Evolutionary conservation across 2,113 vertebrate genomes (phyloP).

Genomic region (Sphaerodactylus townsendi): DNA sequence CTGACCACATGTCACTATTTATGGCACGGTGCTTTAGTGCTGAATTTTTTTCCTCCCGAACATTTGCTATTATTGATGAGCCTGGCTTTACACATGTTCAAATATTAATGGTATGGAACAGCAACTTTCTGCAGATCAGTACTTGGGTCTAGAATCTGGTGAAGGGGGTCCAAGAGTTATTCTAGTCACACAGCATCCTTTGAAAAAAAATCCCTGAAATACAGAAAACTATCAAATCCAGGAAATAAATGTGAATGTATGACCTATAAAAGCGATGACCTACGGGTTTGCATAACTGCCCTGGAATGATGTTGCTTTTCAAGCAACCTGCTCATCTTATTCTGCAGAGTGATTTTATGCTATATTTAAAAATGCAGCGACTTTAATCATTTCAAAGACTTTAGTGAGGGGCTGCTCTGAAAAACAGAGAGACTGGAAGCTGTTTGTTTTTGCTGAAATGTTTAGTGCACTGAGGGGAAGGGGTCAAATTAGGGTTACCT

Average conservation of each 20-base stretch:
- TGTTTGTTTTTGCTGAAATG: fast-evolving
- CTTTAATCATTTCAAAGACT: conserved; percentile 9
- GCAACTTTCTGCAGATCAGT: neutral
- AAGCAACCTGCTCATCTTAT: conserved; percentile 33
- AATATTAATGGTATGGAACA: fast-evolving
- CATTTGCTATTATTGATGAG: neutral
- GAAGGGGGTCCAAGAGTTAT: neutral
- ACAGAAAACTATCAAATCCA: conserved; percentile 55
- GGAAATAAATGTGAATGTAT: conserved; percentile 66
- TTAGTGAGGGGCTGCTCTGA: neutral
- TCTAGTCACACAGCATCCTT: conserved; percentile 40
- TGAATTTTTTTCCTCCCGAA: fast-evolving
- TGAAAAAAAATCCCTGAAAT: neutral
- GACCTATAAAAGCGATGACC: conserved; percentile 61
- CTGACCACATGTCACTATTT: neutral
- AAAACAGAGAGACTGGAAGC: fast-evolving
- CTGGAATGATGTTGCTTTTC: conserved; percentile 46
- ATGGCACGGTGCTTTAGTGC: fast-evolving
- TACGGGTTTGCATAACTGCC: conserved; percentile 47
- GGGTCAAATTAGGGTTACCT: neutral
- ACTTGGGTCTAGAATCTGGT: conserved; percentile 12
- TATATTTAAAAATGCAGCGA: neutral
- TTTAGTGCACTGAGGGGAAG: neutral
- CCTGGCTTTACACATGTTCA: neutral
- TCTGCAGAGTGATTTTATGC: conserved; percentile 36